Evolutionary conservation across 1,140 invertebrate species (phyloP), one percentile per base, ranked within the genome.

Genomic region (Rhagoletis zephyria): DNA sequence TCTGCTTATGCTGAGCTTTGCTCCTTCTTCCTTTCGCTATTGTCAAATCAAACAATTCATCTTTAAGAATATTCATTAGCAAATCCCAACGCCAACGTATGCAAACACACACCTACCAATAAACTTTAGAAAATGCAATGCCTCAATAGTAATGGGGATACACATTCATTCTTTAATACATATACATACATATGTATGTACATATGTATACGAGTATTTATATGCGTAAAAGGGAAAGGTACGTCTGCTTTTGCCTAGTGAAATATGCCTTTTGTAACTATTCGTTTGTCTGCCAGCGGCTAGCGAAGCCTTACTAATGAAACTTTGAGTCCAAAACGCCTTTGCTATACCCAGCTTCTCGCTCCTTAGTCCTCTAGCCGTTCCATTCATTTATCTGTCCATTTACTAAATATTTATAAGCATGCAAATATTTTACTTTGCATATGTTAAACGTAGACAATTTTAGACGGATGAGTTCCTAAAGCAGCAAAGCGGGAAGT

Each of bases 371-470:
- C 67, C 40, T 48, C 12, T 42, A 74, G 40, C 45, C 14, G 81
- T 85, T 16, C 59, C 59, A 42, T 42, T 87, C 63, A 67, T 51
- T 67, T 3, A 6, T 3, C 3, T 60, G 45, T 63, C 85, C 59
- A 61, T 85, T 63, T 63, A 48, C 85, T 85, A 86, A 88, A 92
- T 92, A 92, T 92, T 92, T 92, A 92, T 92, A 92, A 92, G 91
- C 89, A 92, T 92, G 91, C 90, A 92, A 92, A 92, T 92, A 92
- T 92, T 91, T 92, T 89, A 91, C 91, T 92, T 92, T 91, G 91
- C 91, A 92, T 92, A 92, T 92, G 91, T 92, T 91, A 88, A 90
- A 85, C 67, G 61, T 67, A 86, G 87, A 87, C 87, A 87, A 10
- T 67, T 87, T n/a, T 4, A 30, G 65, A 87, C 48, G 67, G 61